These are phyloP conservation scores for Puffinus mauretanicus DNA, from an alignment of 2,113 vertebrate genomes.

Conservation along the genomic window DNA sequence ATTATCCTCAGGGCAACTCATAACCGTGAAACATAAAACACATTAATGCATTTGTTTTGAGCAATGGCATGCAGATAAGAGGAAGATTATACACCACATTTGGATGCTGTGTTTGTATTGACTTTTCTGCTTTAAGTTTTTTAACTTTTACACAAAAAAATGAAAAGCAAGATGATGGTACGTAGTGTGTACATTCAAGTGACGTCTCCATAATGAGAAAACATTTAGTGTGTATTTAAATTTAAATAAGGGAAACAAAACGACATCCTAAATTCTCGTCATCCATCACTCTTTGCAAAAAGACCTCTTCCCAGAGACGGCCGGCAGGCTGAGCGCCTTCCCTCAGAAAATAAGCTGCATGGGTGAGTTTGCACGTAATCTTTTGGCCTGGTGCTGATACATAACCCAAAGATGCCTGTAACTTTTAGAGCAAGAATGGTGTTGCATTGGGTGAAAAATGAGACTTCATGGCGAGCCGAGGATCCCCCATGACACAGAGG, in stretches of 20 bases:
- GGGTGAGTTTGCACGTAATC: neutral
- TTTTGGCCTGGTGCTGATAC: neutral
- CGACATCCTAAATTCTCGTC: neutral
- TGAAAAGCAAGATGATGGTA: neutral
- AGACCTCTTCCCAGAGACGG: neutral
- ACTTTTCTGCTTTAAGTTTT: neutral
- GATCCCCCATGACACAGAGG: neutral
- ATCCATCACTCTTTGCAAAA: neutral
- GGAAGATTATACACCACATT: neutral
- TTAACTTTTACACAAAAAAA: neutral
- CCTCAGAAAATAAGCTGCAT: neutral
- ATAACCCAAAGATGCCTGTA: neutral
- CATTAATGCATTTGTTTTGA: slow-evolving; percentile 24
- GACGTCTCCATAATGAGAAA: neutral
- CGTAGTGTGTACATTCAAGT: neutral
- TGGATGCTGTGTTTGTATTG: neutral
- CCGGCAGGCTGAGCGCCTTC: neutral
- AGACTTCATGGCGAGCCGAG: neutral
- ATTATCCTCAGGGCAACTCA: slow-evolving; percentile 30
- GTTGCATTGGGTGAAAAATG: neutral
- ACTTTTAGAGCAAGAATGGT: neutral
- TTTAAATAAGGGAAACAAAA: neutral
- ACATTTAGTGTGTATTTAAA: neutral
- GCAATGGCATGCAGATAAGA: slow-evolving; percentile 11
- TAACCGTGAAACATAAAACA: slow-evolving; percentile 21